A percentile compares a stretch with the other conserved stretches of the same genome.
These are phyloP conservation scores for Lucinisca nassula DNA, from an alignment of 2,888 invertebrate genomes.

Conservation along the genomic window DNA sequence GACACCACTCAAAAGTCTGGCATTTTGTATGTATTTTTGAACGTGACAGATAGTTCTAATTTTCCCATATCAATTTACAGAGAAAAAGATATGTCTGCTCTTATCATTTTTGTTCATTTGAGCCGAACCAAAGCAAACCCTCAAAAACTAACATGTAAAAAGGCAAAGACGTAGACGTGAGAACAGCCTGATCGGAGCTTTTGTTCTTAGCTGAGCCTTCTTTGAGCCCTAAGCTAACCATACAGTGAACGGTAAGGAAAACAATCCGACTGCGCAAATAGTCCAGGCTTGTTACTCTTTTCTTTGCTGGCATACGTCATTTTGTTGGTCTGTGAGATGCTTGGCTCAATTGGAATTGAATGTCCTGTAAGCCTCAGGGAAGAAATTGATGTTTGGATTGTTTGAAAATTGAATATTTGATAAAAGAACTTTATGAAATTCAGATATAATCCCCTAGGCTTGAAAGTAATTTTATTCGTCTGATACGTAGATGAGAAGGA, in stretches of 20 bases:
- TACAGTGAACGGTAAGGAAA: no score
- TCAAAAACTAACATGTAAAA: no score
- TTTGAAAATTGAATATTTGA: slow-evolving; percentile 19
- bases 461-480: slow-evolving; percentile 15
- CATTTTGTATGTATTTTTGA: background rate
- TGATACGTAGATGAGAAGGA: slow-evolving; percentile 1
- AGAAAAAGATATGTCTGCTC: slow-evolving; percentile 6
- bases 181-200: no score
- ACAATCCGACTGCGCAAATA: no score
- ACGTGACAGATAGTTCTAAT: background rate
- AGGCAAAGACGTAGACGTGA: no score
- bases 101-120: slow-evolving; percentile 4
- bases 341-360: slow-evolving; percentile 2
- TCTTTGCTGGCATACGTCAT: no score
- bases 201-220: no score
- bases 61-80: background rate
- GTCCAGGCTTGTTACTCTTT: no score
- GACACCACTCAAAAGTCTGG: background rate
- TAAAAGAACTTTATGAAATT: slow-evolving; percentile 17
- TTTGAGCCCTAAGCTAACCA: no score
- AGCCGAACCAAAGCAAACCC: no score
- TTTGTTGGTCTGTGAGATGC: no score
- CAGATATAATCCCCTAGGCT: slow-evolving; percentile 13
- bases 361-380: slow-evolving; percentile 11
- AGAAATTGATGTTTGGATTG: slow-evolving; percentile 16